Evolutionary conservation across 2,113 vertebrate genomes (phyloP), one percentile per base, ranked within the genome.

Genomic region (Arothron firmamentum): DNA sequence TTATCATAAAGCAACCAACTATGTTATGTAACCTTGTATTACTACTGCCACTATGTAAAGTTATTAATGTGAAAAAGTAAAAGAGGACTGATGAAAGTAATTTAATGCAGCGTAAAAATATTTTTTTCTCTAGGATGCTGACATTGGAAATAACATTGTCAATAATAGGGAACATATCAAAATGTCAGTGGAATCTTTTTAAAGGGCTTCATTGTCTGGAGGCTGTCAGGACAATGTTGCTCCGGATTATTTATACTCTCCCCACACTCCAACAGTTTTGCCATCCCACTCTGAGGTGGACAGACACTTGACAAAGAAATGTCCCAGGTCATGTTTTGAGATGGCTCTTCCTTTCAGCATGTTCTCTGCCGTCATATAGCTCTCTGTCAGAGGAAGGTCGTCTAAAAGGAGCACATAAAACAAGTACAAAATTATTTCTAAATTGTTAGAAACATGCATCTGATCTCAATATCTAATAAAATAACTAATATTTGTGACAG

Each of bases 281-380:
- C 92, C 73, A 0, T 95, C 85, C 51, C 94, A 96, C 60, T 94
- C 88, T 0, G 87, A 56, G 0, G 89, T 93, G 67, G 87, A 92
- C 61, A 96, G 87, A 75, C 94, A 95, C 51, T 72, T 91, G 47
- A 96, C 91, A 62, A 97, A 93, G 87, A 94, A 94, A 74, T 96
- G 92, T 47, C 92, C 93, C 50, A 97, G 89, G 75, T 97, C 95
- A 0, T 92, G 87, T 79, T 93, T 93, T 67, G 95, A 97, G 81
- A 97, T 94, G 70, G 93, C 91, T 55, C 92, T 77, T 9, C 92
- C 93, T 42, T 65, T 88, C 0, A 89, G 64, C 56, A 72, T 83
- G 50, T 91, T 91, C 68, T 93, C 88, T 0, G 90, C 77, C 42
- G 83, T 89, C 0, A 67, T 67, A 83, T 96, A 96, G 19, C 70